Conservation (phyloP, 2,113 vertebrate species). For the Hyla sarda region DNA sequence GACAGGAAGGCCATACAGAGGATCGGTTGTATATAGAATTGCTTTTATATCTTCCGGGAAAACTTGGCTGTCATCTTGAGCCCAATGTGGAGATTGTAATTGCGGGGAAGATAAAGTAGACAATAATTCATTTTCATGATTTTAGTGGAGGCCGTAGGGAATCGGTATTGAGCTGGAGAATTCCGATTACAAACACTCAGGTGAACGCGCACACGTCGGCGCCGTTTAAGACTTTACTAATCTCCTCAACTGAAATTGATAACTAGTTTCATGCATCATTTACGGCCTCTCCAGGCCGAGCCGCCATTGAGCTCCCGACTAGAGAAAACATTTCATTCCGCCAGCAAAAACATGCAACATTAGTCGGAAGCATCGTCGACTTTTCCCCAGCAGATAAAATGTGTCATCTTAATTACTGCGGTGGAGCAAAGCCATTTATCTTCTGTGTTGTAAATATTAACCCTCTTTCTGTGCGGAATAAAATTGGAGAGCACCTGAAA, state of each 20-base stretch:
- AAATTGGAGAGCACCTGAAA: not conserved
- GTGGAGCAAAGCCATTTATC: slow-evolving; percentile 25
- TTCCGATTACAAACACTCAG: slow-evolving; percentile 39
- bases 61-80: slow-evolving; percentile 55
- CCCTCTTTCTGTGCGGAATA: not conserved
- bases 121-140: slow-evolving; percentile 54
- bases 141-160: slow-evolving; percentile 39
- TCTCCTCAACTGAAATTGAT: slow-evolving; percentile 42
- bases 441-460: slow-evolving; percentile 37
- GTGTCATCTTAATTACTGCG: slow-evolving; percentile 44
- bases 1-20: slow-evolving; percentile 52
- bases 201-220: slow-evolving; percentile 32
- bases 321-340: slow-evolving; percentile 48
- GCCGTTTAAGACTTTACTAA: slow-evolving; percentile 47
- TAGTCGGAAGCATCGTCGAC: slow-evolving; percentile 51
- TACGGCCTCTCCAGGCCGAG: slow-evolving; percentile 7
- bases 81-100: slow-evolving; percentile 55
- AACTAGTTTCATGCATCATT: slow-evolving; percentile 52
- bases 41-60: slow-evolving; percentile 58
- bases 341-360: slow-evolving; percentile 46
- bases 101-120: slow-evolving; percentile 55
- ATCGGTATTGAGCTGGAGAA: slow-evolving; percentile 42
- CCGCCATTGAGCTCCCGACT: not conserved
- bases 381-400: slow-evolving; percentile 42
- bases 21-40: slow-evolving; percentile 57